Base-by-base conservation (phyloP, 2,888 invertebrate species). In the Ophioninae sp. region DNA sequence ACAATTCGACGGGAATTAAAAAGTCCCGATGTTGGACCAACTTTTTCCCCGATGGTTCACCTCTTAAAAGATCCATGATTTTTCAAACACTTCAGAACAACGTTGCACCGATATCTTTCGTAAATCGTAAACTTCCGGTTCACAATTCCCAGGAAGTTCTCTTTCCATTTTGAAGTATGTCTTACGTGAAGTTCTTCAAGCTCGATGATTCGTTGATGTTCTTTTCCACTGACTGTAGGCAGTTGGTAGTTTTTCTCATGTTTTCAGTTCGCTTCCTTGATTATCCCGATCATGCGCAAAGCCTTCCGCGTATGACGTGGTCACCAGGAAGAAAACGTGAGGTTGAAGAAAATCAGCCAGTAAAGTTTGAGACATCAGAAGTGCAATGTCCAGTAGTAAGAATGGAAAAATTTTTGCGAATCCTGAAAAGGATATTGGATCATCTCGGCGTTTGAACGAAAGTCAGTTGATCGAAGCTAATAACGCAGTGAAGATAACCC, bases 401-500 rank as follows among this genome's bases (percentile, higher is more conserved):
- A 68, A 61, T 30, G 23, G 5, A n/a, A n/a, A 30, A 13, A 30
- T 13, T 22, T 6, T 23, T 9, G 56, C 13, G 13, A 22, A 64
- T 17, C 30, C 0, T 3, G 22, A 59, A n/a, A 30, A 20, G 0
- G 2, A n/a, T 23, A 30, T 30, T 30, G 39, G 20, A 37, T 67
- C 44, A n/a, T 3, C 22, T 20, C 7, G 39, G 44, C 13, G 20
- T 10, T 39, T 13, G 13, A 72, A n/a, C 17, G 59, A 58, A 61
- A 22, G 22, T 6, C n/a, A 61, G n/a, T 64, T 74, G 30, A 23
- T 61, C 5, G 87, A 88, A 63, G 13, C 83, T 6, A 79, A 75
- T 2, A 67, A 79, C 9, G 88, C 79, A 22, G 30, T 88, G 2
- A 73, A 79, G 6, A 23, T 88, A n/a, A 87, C 85, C 71, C 68